Evolutionary conservation across 35 echinoderm and acorn worm genomes (phyloP).

Genomic region (Heliocidaris erythrogramma): DNA sequence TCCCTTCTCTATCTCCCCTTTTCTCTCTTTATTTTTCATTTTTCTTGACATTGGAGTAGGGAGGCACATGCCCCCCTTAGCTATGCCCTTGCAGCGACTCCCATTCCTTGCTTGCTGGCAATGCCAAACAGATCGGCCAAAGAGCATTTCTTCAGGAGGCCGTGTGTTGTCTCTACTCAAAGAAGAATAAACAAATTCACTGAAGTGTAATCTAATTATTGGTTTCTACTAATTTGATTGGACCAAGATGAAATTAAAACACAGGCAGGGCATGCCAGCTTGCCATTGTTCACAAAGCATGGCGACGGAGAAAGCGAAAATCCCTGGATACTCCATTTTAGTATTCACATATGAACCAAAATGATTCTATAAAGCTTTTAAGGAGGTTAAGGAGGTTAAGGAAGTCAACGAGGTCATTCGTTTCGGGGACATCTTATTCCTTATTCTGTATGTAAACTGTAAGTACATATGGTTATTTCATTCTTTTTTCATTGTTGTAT

Average conservation of each 20-base stretch:
- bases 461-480: not conserved
- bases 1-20: not conserved
- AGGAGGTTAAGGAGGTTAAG: not conserved
- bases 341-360: not conserved
- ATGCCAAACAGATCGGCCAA: not conserved
- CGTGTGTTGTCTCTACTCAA: not conserved
- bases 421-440: not conserved
- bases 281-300: not conserved
- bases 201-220: not conserved
- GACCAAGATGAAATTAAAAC: not conserved
- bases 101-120: not conserved
- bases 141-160: not conserved
- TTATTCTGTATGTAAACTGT: not conserved
- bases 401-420: not conserved
- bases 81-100: too few species aligned
- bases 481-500: too few species aligned
- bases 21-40: too few species aligned
- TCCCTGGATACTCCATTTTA: not conserved
- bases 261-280: not conserved
- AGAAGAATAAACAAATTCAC: not conserved
- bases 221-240: slow-evolving; percentile 31
- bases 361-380: not conserved
- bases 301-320: not conserved
- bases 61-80: too few species aligned
- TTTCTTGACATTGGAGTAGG: too few species aligned